Percentiles rank a stretch among this genome's conserved stretches.
Evolutionary conservation across 2,888 invertebrate genomes (phyloP).

Genomic region (Eurytoma adleriae): DNA sequence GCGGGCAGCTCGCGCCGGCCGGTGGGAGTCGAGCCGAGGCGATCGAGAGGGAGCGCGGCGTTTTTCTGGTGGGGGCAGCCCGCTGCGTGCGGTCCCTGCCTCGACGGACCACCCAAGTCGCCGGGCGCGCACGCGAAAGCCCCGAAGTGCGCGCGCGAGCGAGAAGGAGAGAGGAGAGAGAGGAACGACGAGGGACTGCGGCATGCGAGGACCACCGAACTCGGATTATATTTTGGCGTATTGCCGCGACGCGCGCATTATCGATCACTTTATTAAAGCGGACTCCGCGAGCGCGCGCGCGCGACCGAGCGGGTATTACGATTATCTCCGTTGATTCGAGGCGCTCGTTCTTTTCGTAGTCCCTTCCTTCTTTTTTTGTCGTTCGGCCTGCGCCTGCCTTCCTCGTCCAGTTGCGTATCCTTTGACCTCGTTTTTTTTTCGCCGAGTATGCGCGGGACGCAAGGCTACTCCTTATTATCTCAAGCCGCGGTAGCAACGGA

Average conservation of each 20-base stretch:
- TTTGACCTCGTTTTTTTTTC: conserved; percentile 24
- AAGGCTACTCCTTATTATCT: conserved; percentile 21
- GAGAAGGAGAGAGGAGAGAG: not conserved
- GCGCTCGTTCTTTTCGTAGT: too few relatives aligned
- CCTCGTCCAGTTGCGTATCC: not conserved
- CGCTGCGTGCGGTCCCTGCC: conserved; percentile 76
- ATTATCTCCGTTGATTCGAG: too few relatives aligned
- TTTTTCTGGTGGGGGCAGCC: conserved; percentile 74
- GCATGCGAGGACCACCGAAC: conserved; percentile 37
- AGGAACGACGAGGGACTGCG: not conserved
- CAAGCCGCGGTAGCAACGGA: not conserved
- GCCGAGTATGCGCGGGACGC: not conserved
- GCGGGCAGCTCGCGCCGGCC: conserved; percentile 39
- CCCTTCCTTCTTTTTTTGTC: not conserved
- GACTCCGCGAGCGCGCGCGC: conserved; percentile 45
- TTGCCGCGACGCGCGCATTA: conserved; percentile 32
- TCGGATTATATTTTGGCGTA: conserved; percentile 38
- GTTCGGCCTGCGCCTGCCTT: not conserved
- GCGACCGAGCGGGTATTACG: conserved; percentile 54
- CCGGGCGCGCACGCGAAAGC: conserved; percentile 36
- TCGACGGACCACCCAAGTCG: conserved; percentile 75
- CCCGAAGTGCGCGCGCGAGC: conserved; percentile 20
- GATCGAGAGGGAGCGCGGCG: conserved; percentile 58
- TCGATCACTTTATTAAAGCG: conserved; percentile 46
- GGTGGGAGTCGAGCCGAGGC: conserved; percentile 47